A percentile compares a stretch with the other conserved stretches of the same genome.
Evolutionary conservation across 2,888 invertebrate genomes (phyloP).

Genomic region (Aporophyla lueneburgensis): DNA sequence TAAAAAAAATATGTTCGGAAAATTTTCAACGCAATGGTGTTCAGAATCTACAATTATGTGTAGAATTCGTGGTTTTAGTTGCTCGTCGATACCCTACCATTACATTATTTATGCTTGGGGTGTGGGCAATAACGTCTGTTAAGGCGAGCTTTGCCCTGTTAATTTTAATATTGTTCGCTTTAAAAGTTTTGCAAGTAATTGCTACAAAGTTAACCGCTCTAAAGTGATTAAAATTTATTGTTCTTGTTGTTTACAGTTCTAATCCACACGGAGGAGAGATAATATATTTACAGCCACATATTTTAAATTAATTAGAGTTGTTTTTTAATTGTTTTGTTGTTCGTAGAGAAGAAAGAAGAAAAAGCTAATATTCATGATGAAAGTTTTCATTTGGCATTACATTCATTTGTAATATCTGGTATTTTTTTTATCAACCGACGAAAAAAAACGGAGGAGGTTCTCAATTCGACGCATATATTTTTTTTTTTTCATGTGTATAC

Average conservation of each 20-base stretch:
- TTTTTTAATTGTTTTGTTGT: slow-evolving; percentile 54
- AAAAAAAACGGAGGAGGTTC: too few relatives aligned
- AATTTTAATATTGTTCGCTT: slow-evolving; percentile 54
- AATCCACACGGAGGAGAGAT: slow-evolving; percentile 51
- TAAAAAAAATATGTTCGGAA: too few relatives aligned
- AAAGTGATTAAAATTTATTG: slow-evolving; percentile 65
- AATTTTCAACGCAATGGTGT: too few relatives aligned
- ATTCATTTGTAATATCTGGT: too few relatives aligned
- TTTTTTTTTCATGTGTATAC: too few relatives aligned
- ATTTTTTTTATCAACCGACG: too few relatives aligned
- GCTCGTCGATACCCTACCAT: too few relatives aligned
- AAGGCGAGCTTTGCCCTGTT: slow-evolving; percentile 8
- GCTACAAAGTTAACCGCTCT: slow-evolving; percentile 55
- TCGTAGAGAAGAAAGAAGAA: not conserved
- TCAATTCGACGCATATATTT: too few relatives aligned
- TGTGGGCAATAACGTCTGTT: not conserved
- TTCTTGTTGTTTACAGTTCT: slow-evolving; percentile 62
- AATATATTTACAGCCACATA: slow-evolving; percentile 54
- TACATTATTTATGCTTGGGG: not conserved
- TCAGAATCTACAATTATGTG: too few relatives aligned
- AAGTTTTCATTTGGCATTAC: not conserved
- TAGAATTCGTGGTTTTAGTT: too few relatives aligned
- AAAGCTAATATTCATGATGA: not conserved
- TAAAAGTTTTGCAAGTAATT: slow-evolving; percentile 60
- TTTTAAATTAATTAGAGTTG: slow-evolving; percentile 61